phyloP scores from a whole-genome alignment of 2,888 invertebrate species.

The Melipona bicolor region DNA sequence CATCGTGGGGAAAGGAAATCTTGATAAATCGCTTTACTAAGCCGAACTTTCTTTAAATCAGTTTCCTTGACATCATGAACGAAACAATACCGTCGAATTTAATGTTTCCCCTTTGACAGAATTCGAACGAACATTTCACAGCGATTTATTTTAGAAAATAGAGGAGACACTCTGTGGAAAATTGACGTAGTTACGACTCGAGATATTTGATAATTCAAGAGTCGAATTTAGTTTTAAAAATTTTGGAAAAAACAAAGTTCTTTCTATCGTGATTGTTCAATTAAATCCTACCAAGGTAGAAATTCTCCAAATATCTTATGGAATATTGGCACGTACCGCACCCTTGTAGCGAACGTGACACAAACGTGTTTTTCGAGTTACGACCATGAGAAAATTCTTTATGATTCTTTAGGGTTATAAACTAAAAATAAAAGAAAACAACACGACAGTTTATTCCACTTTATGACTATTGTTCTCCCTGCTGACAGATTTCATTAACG shows the following conservation, averaged over 20 bases:
- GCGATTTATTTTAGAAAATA: not conserved
- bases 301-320: not conserved
- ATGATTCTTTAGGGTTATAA: not conserved
- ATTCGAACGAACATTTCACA: not conserved
- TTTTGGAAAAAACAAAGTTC: not conserved
- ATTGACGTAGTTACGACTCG: too few relatives aligned
- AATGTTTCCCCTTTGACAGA: constrained; percentile 8
- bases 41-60: constrained; percentile 49
- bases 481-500: not conserved
- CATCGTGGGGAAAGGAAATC: constrained; percentile 45
- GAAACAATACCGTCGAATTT: constrained; percentile 22
- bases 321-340: not conserved
- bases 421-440: constrained; percentile 2
- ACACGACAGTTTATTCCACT: not conserved
- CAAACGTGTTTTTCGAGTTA: constrained; percentile 5
- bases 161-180: too few relatives aligned
- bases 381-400: not conserved
- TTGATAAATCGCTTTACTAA: constrained; percentile 58
- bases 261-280: not conserved
- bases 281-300: not conserved
- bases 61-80: constrained; percentile 4
- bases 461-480: not conserved
- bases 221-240: not conserved
- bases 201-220: too few relatives aligned
- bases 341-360: not conserved